Evolutionary conservation across 2,113 vertebrate genomes (phyloP).

Genomic region (Cricetomys ansorgei): DNA sequence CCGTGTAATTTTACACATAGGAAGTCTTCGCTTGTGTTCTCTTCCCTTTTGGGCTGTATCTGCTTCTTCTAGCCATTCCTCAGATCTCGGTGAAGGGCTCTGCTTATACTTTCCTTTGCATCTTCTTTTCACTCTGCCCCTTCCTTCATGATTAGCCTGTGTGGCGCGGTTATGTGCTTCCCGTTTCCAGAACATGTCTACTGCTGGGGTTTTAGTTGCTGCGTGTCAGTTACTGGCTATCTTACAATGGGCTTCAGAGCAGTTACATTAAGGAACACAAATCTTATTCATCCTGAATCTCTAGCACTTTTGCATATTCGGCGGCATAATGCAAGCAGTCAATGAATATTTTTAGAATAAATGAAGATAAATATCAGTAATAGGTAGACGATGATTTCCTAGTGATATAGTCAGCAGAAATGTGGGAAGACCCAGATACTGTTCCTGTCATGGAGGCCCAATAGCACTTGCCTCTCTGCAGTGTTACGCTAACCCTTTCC

Average conservation of each 20-base stretch:
- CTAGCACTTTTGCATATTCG: neutral
- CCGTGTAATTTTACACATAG: neutral
- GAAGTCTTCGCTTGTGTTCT: neutral
- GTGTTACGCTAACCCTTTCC: neutral
- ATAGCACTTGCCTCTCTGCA: neutral
- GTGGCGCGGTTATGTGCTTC: neutral
- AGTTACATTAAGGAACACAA: neutral
- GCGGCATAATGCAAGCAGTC: neutral
- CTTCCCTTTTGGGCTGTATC: neutral
- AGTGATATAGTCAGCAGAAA: constrained; percentile 31
- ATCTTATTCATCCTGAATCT: neutral
- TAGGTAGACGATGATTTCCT: constrained; percentile 1
- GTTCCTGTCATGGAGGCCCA: neutral
- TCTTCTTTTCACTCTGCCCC: neutral
- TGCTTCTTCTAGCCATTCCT: neutral
- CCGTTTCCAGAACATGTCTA: neutral
- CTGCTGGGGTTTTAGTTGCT: neutral
- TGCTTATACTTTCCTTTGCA: neutral
- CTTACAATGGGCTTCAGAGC: neutral
- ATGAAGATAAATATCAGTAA: constrained; percentile 11
- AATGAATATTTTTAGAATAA: constrained; percentile 6
- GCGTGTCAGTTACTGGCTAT: neutral
- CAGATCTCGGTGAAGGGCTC: neutral
- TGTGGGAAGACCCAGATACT: neutral
- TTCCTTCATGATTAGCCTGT: neutral